phyloP scores from a whole-genome alignment of 1,140 invertebrate species.

The Drosophila nannoptera region DNA sequence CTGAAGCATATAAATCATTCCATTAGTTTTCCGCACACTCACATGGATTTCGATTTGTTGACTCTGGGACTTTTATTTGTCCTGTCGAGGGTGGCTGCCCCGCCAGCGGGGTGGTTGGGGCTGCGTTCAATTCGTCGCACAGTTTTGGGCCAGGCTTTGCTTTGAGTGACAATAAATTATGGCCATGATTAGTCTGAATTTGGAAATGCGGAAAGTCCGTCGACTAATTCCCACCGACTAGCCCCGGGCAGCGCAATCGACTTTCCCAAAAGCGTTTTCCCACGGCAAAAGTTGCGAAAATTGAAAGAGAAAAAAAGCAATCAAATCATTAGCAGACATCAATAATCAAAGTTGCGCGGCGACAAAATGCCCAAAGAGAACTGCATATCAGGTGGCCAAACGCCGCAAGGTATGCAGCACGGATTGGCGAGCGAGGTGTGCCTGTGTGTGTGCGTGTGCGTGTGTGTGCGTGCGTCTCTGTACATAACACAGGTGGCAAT shows the following conservation, averaged over 20 bases:
- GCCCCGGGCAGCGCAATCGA: conserved; percentile 6
- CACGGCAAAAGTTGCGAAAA: conserved; percentile 52
- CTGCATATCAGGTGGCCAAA: conserved; percentile 11
- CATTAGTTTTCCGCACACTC: conserved; percentile 71
- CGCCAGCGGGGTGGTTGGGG: background rate
- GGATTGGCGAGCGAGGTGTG: conserved; percentile 8
- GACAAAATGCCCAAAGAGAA: conserved; percentile 33
- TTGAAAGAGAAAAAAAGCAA: conserved; percentile 43
- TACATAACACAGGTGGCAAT: conserved; percentile 73
- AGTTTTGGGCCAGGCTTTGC: conserved; percentile 37
- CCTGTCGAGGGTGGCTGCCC: background rate
- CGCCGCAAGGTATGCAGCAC: conserved; percentile 64
- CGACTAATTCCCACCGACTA: conserved; percentile 47
- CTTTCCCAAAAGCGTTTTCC: conserved; percentile 62
- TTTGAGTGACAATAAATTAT: conserved; percentile 76
- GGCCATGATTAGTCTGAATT: conserved; percentile 75
- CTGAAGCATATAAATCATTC: conserved; percentile 71
- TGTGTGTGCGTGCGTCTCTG: conserved; percentile 30
- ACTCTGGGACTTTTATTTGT: conserved; percentile 57
- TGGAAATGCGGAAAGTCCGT: conserved; percentile 46
- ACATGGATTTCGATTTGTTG: conserved; percentile 72
- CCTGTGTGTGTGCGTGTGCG: conserved; percentile 9
- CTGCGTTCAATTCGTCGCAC: conserved; percentile 47
- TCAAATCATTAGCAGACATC: conserved; percentile 51
- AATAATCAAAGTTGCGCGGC: conserved; percentile 29